Conservation (phyloP, 2,888 invertebrate species). For the Buathra laborator region DNA sequence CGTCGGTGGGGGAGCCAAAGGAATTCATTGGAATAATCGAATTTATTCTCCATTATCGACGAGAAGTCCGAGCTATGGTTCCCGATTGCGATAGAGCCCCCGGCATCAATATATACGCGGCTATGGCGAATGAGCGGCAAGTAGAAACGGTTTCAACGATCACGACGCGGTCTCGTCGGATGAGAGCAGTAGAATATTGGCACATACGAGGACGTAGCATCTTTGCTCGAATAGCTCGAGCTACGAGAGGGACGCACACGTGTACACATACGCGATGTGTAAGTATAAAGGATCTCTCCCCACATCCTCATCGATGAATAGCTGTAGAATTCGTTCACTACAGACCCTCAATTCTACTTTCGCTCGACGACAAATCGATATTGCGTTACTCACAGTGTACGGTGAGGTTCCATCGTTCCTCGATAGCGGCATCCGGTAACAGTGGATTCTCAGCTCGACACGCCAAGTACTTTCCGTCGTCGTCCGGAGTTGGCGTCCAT, state of each 20-base stretch:
- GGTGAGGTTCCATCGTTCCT: conserved; percentile 95
- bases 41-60: conserved; percentile 69
- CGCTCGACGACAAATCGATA: conserved; percentile 54
- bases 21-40: conserved; percentile 74
- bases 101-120: conserved; percentile 12
- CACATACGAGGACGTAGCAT: background rate
- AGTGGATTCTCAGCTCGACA: conserved; percentile 95
- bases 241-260: background rate
- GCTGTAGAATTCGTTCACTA: conserved; percentile 3
- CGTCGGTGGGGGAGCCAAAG: conserved; percentile 45
- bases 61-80: conserved; percentile 19
- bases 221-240: background rate
- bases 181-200: background rate
- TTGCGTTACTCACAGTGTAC: conserved; percentile 93
- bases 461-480: conserved; percentile 95
- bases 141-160: conserved; percentile 1
- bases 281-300: background rate
- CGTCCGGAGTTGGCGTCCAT: conserved; percentile 93
- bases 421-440: conserved; percentile 93
- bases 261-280: background rate
- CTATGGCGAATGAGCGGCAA: background rate
- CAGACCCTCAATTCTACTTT: conserved; percentile 4
- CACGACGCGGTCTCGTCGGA: conserved; percentile 1
- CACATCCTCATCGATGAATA: conserved; percentile 29
- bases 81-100: background rate